phyloP scores from a whole-genome alignment of 2,797 vertebrate species.

The Mallotus villosus region DNA sequence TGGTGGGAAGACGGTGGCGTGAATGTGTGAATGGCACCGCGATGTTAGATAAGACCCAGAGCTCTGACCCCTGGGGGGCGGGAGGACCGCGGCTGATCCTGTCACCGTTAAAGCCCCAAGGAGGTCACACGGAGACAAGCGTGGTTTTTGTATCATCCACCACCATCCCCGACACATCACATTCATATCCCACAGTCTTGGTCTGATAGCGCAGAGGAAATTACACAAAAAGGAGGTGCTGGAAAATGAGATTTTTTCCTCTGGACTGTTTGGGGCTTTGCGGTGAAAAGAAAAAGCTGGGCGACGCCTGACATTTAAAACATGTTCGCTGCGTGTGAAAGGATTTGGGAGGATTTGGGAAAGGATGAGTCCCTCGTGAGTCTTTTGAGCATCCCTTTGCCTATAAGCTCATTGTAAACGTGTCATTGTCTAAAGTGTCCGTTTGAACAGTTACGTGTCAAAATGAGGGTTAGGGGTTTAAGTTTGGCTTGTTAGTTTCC shows the following conservation, averaged over 20 bases:
- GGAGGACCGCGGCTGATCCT: constrained; percentile 13
- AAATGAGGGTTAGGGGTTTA: neutral
- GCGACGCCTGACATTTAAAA: constrained; percentile 60
- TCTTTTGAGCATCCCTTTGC: constrained; percentile 48
- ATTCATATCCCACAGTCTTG: constrained; percentile 29
- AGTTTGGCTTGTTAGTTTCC: constrained; percentile 38
- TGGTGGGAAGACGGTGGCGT: neutral
- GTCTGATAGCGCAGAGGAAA: constrained; percentile 45
- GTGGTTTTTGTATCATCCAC: constrained; percentile 30
- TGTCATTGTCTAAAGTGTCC: constrained; percentile 33
- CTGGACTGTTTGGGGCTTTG: constrained; percentile 26
- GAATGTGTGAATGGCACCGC: constrained; percentile 16
- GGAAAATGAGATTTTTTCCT: constrained; percentile 49
- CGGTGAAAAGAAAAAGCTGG: constrained; percentile 44
- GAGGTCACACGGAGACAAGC: constrained; percentile 22
- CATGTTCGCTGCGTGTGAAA: constrained; percentile 60
- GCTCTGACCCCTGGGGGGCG: constrained; percentile 37
- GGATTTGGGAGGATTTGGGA: constrained; percentile 61
- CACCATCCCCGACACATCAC: constrained; percentile 33
- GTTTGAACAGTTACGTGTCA: constrained; percentile 23
- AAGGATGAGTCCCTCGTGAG: constrained; percentile 51
- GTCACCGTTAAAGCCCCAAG: constrained; percentile 16
- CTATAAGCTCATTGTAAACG: constrained; percentile 56
- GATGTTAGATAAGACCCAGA: constrained; percentile 40
- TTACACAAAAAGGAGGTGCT: constrained; percentile 51